Evolutionary conservation across 1,140 invertebrate genomes (phyloP), one percentile per base, ranked within the genome.

Genomic region (Harpegnathos saltator): DNA sequence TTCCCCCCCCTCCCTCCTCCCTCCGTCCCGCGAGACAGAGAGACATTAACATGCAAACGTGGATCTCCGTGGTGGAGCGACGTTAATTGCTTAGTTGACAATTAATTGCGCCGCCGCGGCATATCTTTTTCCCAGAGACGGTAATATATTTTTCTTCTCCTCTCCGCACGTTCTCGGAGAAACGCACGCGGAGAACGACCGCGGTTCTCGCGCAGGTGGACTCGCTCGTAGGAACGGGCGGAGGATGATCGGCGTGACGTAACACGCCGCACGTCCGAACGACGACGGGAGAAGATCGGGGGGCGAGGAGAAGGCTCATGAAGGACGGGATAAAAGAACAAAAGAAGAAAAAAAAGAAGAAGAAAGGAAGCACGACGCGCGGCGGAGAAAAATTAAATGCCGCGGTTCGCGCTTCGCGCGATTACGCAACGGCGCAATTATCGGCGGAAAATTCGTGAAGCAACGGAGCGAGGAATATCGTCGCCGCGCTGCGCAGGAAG

Each of bases 61-160:
- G 24, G n/a, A 69, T 71, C 61, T 12, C 14, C 9, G 52, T n/a
- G n/a, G n/a, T 71, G 44, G 33, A 44, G 58, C 52, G 69, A 52
- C 33, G 14, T 69, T n/a, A 80, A 80, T 69, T 69, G 75, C 33
- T 80, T 80, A 48, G 19, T 38, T n/a, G 33, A 58, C 65, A 58
- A 80, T 80, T 80, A 80, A 71, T 80, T 24, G 75, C n/a, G 52
- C 48, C 71, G 65, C 65, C 54, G 58, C 65, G 52, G 38, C 72
- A 33, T 61, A 72, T 77, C 65, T 22, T 61, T 78, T 75, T 77
- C 54, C 52, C 19, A 1, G 33, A 19, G 14, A 69, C 58, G 24
- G 75, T 48, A 5, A 44, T 19, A 78, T 63, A 59, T 44, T 81
- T 56, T 59, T 66, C 9, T 44, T 44, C 9, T 44, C 11, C 38